These are phyloP conservation scores for Anneissia japonica DNA, from an alignment of 35 echinoderm and acorn worm genomes.

Conservation along the genomic window DNA sequence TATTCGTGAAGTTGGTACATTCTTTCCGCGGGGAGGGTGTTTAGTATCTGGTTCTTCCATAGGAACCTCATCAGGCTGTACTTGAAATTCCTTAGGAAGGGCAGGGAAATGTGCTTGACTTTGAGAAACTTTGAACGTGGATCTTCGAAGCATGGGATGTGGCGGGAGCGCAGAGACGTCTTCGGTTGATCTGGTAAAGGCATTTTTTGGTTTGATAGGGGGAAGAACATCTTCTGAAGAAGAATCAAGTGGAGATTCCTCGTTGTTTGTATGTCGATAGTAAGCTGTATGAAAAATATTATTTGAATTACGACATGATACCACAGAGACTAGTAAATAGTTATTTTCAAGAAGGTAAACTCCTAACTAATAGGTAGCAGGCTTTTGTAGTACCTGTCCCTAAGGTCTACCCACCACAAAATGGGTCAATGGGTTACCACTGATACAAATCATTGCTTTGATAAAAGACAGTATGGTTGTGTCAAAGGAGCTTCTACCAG, in stretches of 20 bases:
- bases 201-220: not conserved
- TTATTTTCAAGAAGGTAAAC: too few species aligned
- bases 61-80: not conserved
- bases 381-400: too few species aligned
- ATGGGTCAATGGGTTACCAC: too few species aligned
- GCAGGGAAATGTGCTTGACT: not conserved
- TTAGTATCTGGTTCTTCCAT: not conserved
- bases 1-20: not conserved
- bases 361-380: too few species aligned
- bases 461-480: too few species aligned
- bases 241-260: not conserved
- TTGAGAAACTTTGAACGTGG: not conserved
- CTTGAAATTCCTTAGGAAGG: not conserved
- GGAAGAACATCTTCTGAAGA: not conserved
- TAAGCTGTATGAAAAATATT: too few species aligned
- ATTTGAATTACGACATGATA: too few species aligned
- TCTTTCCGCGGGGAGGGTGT: not conserved
- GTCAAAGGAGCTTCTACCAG: too few species aligned
- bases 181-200: not conserved
- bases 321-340: too few species aligned
- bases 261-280: not conserved
- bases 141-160: not conserved
- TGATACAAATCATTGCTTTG: too few species aligned
- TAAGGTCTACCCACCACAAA: too few species aligned
- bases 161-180: not conserved